These are phyloP conservation scores for Selene dorsalis DNA, from an alignment of 2,797 vertebrate species.

Conservation along the genomic window DNA sequence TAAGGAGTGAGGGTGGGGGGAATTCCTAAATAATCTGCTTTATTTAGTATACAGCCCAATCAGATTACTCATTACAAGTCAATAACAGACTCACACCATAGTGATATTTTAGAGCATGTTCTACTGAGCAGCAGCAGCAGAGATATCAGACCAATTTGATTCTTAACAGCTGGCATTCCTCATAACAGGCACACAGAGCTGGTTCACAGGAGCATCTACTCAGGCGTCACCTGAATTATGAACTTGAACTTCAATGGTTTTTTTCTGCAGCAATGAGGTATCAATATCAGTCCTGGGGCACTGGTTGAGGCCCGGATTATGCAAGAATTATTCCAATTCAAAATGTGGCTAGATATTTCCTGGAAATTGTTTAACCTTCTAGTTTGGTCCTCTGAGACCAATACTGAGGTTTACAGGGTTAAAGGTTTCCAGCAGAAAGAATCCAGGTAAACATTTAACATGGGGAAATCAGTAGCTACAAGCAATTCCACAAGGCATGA, in stretches of 20 bases:
- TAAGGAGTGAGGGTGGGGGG: neutral
- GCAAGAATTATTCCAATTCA: neutral
- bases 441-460: constrained; percentile 9
- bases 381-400: neutral
- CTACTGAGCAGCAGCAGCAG: constrained; percentile 3
- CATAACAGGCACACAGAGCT: constrained; percentile 12
- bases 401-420: neutral
- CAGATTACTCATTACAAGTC: constrained; percentile 20
- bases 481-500: neutral
- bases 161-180: constrained; percentile 42
- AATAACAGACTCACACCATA: neutral
- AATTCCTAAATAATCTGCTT: neutral
- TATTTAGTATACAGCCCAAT: constrained; percentile 8
- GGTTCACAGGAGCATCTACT: neutral
- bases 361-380: neutral
- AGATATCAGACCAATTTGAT: constrained; percentile 23
- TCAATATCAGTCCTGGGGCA: neutral
- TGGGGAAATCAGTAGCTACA: neutral
- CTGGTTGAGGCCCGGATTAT: neutral
- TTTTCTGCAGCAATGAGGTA: neutral
- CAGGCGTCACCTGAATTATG: neutral
- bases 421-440: too few relatives aligned
- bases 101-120: constrained; percentile 24
- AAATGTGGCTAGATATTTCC: neutral
- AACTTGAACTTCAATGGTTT: too few relatives aligned